Evolutionary conservation across 2,888 invertebrate genomes (phyloP).

Genomic region (Drosophila infuscata): DNA sequence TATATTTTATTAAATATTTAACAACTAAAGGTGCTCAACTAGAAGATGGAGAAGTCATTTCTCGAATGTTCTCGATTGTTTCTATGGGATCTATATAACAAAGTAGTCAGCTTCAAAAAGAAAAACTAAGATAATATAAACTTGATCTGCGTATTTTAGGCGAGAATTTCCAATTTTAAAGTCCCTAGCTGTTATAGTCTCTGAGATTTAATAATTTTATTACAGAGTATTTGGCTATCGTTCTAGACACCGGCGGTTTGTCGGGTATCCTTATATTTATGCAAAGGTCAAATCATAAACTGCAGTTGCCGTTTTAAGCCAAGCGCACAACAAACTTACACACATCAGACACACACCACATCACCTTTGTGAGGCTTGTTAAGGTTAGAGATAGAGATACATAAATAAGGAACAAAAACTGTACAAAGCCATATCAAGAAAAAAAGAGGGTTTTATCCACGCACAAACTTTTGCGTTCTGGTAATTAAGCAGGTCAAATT

Average conservation of each 20-base stretch:
- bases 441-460: slow-evolving; percentile 47
- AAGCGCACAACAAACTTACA: slow-evolving; percentile 19
- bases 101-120: background rate
- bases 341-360: background rate
- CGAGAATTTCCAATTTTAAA: too few relatives aligned
- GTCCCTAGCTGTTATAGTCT: too few relatives aligned
- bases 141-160: background rate
- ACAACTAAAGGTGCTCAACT: background rate
- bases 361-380: slow-evolving; percentile 35
- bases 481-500: slow-evolving; percentile 57
- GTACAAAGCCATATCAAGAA: background rate
- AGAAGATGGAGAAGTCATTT: background rate
- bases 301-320: slow-evolving; percentile 4
- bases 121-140: background rate
- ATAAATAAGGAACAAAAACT: background rate
- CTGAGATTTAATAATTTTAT: too few relatives aligned
- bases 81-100: background rate
- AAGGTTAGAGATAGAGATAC: slow-evolving; percentile 10
- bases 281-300: slow-evolving; percentile 66
- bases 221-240: background rate
- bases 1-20: background rate
- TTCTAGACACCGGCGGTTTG: background rate
- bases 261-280: slow-evolving; percentile 12
- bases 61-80: background rate
- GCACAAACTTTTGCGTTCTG: slow-evolving; percentile 46